Base-by-base conservation (phyloP, 2,113 vertebrate genomes). In the Aldabrachelys gigantea region DNA sequence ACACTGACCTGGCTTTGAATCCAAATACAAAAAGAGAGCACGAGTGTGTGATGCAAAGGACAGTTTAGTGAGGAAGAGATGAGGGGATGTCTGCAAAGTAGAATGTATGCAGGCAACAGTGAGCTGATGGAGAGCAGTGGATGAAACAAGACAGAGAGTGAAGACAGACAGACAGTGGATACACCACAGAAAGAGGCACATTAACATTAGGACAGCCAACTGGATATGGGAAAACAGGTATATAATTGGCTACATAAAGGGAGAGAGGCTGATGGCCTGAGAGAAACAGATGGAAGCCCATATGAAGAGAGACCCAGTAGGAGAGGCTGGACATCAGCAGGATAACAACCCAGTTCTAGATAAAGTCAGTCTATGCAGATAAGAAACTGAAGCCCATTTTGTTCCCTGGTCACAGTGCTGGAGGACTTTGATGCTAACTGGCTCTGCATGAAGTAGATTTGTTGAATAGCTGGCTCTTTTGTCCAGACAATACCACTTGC, bases 371-470 rank as follows among this genome's bases (percentile, higher is more conserved):
- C 4, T 5, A 3, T 2, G 16, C 27, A 0, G 50, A 11, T 13
- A 16, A 19, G 27, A 69, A 19, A 16, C 0, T 1, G 72, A 25
- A 62, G 62, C 5, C 6, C 12, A 3, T 9, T 82, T 49, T 65
- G 31, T 38, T n/a, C 35, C 31, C 52, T 0, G 0, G 53, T 29
- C 31, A 65, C 7, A n/a, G 17, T 17, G 5, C 16, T 0, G 0
- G 31, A 49, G 80, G 59, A 41, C 24, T 29, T 17, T 13, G 50
- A 22, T 27, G 38, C 49, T 41, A 29, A 44, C 38, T 44, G 41
- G 41, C 79, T 50, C 16, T 52, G 78, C 16, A 47, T 52, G 62
- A 25, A 65, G 72, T 29, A 27, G 16, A 76, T 29, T 8, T 54
- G 44, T 49, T 16, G 69, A 41, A 10, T 7, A 12, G 65, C 69